These are phyloP conservation scores for Acanthisitta chloris DNA, from an alignment of 2,113 vertebrate species.

Conservation along the genomic window DNA sequence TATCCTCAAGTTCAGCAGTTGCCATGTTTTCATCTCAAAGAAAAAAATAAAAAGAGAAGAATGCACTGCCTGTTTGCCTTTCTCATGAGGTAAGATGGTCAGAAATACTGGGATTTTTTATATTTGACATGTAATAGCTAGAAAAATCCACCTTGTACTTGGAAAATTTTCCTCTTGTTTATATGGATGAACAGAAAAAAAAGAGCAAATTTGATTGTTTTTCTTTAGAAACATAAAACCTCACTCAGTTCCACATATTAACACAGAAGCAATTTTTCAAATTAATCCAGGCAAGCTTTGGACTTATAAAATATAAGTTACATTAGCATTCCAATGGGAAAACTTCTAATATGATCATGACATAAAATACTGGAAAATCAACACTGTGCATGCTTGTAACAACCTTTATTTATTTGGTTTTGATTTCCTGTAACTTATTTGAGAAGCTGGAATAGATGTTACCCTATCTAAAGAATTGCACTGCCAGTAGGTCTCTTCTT, in stretches of 20 bases:
- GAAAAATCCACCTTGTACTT: not conserved
- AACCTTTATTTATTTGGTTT: not conserved
- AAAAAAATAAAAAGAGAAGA: not conserved
- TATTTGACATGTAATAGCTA: not conserved
- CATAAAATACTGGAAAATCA: not conserved
- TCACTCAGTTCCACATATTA: not conserved
- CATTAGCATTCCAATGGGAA: not conserved
- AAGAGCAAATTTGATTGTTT: not conserved
- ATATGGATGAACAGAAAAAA: not conserved
- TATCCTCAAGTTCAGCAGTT: conserved; percentile 17
- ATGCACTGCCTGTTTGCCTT: not conserved
- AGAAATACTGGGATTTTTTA: not conserved
- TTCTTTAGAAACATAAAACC: not conserved
- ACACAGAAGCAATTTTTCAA: not conserved
- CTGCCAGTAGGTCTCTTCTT: not conserved
- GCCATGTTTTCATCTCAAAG: conserved; percentile 1
- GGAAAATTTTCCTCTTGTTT: not conserved
- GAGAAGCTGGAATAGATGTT: not conserved
- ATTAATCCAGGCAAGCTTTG: not conserved
- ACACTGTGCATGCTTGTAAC: not conserved
- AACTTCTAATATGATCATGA: not conserved
- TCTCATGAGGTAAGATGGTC: not conserved
- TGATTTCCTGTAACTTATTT: not conserved
- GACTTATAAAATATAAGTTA: not conserved
- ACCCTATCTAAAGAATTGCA: not conserved